A percentile compares a stretch with the other conserved stretches of the same genome.
Conservation (phyloP, 2,113 vertebrate species). For the Camelus dromedarius region DNA sequence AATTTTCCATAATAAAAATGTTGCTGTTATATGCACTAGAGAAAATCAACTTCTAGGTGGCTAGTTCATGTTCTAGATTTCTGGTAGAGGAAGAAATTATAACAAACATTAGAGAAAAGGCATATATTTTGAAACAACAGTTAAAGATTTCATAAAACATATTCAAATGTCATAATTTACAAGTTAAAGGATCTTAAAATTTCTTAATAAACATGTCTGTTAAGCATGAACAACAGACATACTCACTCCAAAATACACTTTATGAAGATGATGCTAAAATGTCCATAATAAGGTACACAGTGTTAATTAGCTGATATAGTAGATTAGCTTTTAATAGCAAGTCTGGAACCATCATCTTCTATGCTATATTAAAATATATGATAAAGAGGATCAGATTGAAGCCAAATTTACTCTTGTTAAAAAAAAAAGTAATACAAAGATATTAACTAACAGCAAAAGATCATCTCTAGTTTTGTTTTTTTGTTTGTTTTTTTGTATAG, state of each 20-base stretch:
- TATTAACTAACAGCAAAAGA: not conserved
- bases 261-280: not conserved
- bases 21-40: not conserved
- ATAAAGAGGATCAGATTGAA: not conserved
- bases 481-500: not conserved
- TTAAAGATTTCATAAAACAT: conserved; percentile 1
- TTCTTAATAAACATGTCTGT: not conserved
- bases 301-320: not conserved
- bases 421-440: not conserved
- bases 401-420: not conserved
- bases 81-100: not conserved
- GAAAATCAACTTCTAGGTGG: conserved; percentile 42
- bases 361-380: not conserved
- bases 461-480: not conserved
- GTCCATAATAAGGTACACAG: not conserved
- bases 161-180: not conserved
- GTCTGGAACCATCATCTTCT: not conserved
- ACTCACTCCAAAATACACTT: not conserved
- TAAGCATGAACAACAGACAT: not conserved
- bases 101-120: not conserved
- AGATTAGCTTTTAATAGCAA: not conserved
- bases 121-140: not conserved
- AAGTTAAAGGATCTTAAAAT: not conserved
- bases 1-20: not conserved
- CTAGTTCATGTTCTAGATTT: not conserved